Percentiles rank a stretch among this genome's conserved stretches.
These are phyloP conservation scores for Tenodera sinensis DNA, from an alignment of 2,888 invertebrate genomes.

Conservation along the genomic window DNA sequence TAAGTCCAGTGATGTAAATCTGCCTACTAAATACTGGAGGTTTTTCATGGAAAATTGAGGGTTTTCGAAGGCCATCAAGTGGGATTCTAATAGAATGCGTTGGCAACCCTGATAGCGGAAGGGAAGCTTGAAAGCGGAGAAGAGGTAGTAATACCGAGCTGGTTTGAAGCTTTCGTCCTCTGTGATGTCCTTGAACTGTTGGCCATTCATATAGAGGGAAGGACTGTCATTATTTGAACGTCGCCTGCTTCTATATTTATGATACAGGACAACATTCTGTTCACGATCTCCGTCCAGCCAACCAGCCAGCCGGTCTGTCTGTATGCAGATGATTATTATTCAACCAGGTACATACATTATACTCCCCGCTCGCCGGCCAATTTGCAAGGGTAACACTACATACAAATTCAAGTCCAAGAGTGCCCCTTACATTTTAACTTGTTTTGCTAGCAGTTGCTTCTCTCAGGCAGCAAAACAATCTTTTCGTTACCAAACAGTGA, in stretches of 20 bases:
- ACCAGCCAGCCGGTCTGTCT: not conserved
- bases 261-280: conserved; percentile 4
- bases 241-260: not conserved
- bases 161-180: not conserved
- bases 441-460: not conserved
- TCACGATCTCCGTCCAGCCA: not conserved
- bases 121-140: too few relatives aligned
- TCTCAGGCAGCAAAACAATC: not conserved
- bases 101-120: too few relatives aligned
- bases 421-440: not conserved
- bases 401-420: not conserved
- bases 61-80: too few relatives aligned
- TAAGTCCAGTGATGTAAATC: too few relatives aligned
- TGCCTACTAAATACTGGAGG: too few relatives aligned
- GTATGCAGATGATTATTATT: not conserved
- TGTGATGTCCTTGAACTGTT: not conserved
- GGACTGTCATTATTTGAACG: not conserved
- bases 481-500: not conserved
- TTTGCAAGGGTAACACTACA: conserved; percentile 6
- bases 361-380: not conserved
- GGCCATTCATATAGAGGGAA: not conserved
- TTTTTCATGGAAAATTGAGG: too few relatives aligned
- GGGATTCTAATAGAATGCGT: too few relatives aligned
- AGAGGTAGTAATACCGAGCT: too few relatives aligned
- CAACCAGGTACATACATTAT: conserved; percentile 1